A percentile compares a stretch with the other conserved stretches of the same genome.
phyloP scores from a whole-genome alignment of 2,888 invertebrate species.

The Monochamus alternatus region DNA sequence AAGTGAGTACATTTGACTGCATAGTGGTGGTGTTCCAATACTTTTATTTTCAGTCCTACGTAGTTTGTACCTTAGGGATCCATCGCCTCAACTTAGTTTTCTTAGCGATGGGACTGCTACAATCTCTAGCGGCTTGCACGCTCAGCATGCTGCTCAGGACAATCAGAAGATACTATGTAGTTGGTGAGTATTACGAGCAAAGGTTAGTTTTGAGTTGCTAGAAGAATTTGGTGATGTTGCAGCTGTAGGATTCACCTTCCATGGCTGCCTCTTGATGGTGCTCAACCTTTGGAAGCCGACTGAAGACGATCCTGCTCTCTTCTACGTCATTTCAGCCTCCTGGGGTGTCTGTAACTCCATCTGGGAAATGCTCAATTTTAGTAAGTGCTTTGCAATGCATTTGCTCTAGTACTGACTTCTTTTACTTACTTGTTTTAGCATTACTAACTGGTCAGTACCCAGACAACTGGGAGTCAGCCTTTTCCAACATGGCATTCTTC shows the following conservation, averaged over 20 bases:
- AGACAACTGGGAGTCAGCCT: constrained; percentile 71
- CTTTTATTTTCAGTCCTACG: constrained; percentile 79
- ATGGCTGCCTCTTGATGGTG: constrained; percentile 84
- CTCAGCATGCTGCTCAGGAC: constrained; percentile 86
- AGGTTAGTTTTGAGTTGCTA: too few relatives aligned
- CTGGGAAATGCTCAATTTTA: constrained; percentile 83
- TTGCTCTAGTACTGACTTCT: background rate
- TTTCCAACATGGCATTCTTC: constrained; percentile 73
- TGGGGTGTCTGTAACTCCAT: constrained; percentile 92
- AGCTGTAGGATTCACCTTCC: constrained; percentile 88
- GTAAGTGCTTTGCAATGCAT: constrained; percentile 60
- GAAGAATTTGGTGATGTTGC: constrained; percentile 42
- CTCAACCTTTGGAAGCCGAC: constrained; percentile 87
- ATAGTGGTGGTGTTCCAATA: background rate
- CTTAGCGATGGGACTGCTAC: constrained; percentile 82
- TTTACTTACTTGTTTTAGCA: constrained; percentile 61
- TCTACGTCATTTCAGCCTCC: constrained; percentile 87
- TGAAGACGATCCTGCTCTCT: constrained; percentile 85
- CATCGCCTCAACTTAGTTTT: constrained; percentile 83
- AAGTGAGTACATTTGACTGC: constrained; percentile 71
- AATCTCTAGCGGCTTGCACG: constrained; percentile 84
- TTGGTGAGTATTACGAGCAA: constrained; percentile 72
- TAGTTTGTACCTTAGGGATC: constrained; percentile 86
- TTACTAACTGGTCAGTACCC: constrained; percentile 68
- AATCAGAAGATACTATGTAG: constrained; percentile 82